Evolutionary conservation across 2,888 invertebrate species (phyloP).

Genomic region (Cosmopolites sordidus): DNA sequence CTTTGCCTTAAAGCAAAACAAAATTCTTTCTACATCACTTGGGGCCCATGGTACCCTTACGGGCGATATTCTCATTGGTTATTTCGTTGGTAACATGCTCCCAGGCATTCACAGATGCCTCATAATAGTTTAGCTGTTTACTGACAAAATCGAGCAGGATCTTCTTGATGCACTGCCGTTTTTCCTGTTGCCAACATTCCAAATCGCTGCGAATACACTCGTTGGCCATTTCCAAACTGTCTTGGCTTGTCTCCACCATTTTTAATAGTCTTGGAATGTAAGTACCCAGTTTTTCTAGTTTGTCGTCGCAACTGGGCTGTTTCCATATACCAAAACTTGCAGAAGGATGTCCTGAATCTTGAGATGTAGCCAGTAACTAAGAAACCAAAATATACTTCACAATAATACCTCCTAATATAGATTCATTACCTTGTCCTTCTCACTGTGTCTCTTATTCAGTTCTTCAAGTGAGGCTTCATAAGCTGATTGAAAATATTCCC

Average conservation of each 20-base stretch:
- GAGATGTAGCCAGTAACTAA: slow-evolving; percentile 37
- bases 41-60: slow-evolving; percentile 7
- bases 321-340: slow-evolving; percentile 54
- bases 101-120: slow-evolving; percentile 57
- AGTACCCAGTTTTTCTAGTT: slow-evolving; percentile 50
- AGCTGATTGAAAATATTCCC: slow-evolving; percentile 61
- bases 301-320: slow-evolving; percentile 57
- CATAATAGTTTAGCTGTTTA: slow-evolving; percentile 62
- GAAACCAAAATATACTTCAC: neutral
- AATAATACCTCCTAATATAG: slow-evolving; percentile 2
- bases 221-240: slow-evolving; percentile 64
- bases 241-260: slow-evolving; percentile 54
- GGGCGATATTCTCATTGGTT: slow-evolving; percentile 20
- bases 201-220: slow-evolving; percentile 64
- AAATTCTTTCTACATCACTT: slow-evolving; percentile 23
- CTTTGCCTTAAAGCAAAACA: slow-evolving; percentile 6
- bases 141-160: slow-evolving; percentile 60
- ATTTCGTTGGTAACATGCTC: slow-evolving; percentile 47
- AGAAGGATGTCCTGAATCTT: slow-evolving; percentile 32
- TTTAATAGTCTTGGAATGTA: slow-evolving; percentile 52
- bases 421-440: slow-evolving; percentile 56
- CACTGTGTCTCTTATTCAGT: slow-evolving; percentile 56
- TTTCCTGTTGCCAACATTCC: slow-evolving; percentile 63
- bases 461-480: slow-evolving; percentile 63
- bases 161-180: slow-evolving; percentile 59